A percentile compares a stretch with the other conserved stretches of the same genome.
Evolutionary conservation across 2,113 vertebrate genomes (phyloP).

Genomic region (Limnothrissa miodon): DNA sequence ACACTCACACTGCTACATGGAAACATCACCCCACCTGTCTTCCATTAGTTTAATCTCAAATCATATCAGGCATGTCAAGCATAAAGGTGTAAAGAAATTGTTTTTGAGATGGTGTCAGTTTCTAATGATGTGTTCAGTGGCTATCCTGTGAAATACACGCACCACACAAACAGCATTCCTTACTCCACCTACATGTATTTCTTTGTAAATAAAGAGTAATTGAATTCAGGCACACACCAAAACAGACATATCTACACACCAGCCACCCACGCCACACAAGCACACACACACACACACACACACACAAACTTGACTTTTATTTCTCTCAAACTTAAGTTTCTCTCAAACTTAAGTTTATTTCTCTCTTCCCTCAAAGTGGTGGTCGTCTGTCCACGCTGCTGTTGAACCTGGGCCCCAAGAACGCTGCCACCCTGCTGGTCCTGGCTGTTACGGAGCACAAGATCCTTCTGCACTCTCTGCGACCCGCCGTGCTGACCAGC

Average conservation of each 20-base stretch:
- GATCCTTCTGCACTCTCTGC: slow-evolving; percentile 95
- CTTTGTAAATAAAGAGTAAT: too few relatives aligned
- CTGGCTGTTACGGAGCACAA: slow-evolving; percentile 97
- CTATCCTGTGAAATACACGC: background rate
- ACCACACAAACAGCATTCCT: background rate
- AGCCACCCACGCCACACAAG: background rate
- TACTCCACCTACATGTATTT: background rate
- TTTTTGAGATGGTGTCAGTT: too few relatives aligned
- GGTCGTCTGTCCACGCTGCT: slow-evolving; percentile 94
- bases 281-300: background rate
- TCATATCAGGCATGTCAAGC: too few relatives aligned
- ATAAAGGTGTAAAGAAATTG: too few relatives aligned
- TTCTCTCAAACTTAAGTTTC: background rate
- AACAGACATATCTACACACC: background rate
- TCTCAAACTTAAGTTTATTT: background rate
- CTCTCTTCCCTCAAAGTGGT: slow-evolving; percentile 71
- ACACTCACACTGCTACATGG: background rate
- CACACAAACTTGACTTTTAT: too few relatives aligned
- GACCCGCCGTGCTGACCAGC: slow-evolving; percentile 95
- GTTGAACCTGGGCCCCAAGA: slow-evolving; percentile 94
- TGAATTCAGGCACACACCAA: background rate
- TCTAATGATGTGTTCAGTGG: too few relatives aligned
- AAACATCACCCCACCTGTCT: background rate
- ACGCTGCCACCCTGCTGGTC: slow-evolving; percentile 88
- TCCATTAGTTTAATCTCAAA: too few relatives aligned